These are phyloP conservation scores for Norana najaformis DNA, from an alignment of 2,888 invertebrate genomes.

Conservation along the genomic window DNA sequence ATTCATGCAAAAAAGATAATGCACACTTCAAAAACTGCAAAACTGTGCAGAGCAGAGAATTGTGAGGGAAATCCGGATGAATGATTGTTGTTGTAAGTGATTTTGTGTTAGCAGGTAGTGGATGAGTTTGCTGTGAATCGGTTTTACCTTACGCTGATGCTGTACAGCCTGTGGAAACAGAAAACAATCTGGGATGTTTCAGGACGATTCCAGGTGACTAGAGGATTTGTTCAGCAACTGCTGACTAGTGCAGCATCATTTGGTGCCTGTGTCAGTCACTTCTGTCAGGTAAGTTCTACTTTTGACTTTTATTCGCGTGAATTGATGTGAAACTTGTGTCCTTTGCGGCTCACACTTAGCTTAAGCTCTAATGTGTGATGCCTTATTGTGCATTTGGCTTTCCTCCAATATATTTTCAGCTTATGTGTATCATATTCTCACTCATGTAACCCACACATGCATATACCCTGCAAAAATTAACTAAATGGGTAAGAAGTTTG, in stretches of 20 bases:
- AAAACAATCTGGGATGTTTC: conserved; percentile 66
- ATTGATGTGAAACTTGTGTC: too few relatives aligned
- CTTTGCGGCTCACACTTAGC: too few relatives aligned
- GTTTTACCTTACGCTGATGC: conserved; percentile 83
- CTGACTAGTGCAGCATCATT: conserved; percentile 74
- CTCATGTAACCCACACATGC: too few relatives aligned
- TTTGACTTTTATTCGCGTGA: background rate
- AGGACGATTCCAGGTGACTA: conserved; percentile 73
- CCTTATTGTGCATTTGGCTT: too few relatives aligned
- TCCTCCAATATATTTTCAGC: too few relatives aligned
- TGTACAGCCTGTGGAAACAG: conserved; percentile 71
- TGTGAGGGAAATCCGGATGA: background rate
- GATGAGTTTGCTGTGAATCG: conserved; percentile 70
- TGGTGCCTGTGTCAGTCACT: conserved; percentile 76
- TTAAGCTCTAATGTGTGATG: too few relatives aligned
- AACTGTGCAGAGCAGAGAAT: background rate
- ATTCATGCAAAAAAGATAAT: too few relatives aligned
- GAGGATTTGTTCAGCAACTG: conserved; percentile 80
- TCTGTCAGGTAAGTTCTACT: conserved; percentile 71
- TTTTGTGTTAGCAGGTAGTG: conserved; percentile 32
- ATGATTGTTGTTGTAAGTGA: background rate
- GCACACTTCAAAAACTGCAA: too few relatives aligned
- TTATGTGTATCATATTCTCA: too few relatives aligned
- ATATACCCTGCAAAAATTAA: too few relatives aligned
- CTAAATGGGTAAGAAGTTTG: too few relatives aligned